A percentile compares a stretch with the other conserved stretches of the same genome.
Evolutionary conservation across 2,113 vertebrate species (phyloP).

Genomic region (Cricetomys ansorgei): DNA sequence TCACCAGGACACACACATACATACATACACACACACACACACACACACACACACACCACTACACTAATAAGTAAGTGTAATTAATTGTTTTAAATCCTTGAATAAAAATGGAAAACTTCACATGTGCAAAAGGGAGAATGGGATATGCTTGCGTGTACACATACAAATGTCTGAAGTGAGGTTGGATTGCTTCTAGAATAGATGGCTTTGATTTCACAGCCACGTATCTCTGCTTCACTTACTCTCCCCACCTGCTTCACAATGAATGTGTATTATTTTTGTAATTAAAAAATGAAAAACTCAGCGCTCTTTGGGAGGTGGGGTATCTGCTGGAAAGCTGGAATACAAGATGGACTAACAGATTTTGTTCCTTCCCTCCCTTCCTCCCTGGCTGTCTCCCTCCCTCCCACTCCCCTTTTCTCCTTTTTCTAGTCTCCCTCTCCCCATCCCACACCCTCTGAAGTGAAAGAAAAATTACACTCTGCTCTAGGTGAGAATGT

Average conservation of each 20-base stretch:
- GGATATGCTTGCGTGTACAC: not conserved
- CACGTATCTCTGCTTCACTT: not conserved
- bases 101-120: not conserved
- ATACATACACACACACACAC: not conserved
- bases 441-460: not conserved
- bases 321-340: not conserved
- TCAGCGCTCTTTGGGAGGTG: not conserved
- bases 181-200: not conserved
- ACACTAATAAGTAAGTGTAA: not conserved
- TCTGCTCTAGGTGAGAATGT: not conserved
- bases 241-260: not conserved
- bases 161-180: not conserved
- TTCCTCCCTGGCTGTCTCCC: rapidly evolving
- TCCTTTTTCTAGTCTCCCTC: too few species aligned
- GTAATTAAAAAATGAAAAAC: not conserved
- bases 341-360: not conserved
- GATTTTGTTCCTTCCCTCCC: not conserved
- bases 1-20: not conserved
- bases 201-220: not conserved
- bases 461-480: not conserved
- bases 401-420: not conserved
- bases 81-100: not conserved
- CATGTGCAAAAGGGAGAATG: not conserved
- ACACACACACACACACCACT: not conserved
- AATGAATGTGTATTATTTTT: not conserved